phyloP scores from a whole-genome alignment of 2,888 invertebrate species.

The Macrosoma leucophasiata region DNA sequence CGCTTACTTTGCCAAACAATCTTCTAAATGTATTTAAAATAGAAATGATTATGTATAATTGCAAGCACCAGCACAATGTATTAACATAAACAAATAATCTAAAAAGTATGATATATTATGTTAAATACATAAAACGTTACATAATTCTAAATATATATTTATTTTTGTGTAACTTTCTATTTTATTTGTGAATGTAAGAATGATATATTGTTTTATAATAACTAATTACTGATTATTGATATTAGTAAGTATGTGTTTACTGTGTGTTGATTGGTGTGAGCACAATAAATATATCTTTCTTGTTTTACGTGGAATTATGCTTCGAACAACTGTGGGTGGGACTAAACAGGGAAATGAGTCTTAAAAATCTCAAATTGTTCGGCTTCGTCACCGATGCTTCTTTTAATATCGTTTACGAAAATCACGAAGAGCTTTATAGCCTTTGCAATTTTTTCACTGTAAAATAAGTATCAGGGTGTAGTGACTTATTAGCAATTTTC shows the following conservation, averaged over 20 bases:
- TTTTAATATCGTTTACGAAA: no score
- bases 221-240: slow-evolving; percentile 34
- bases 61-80: slow-evolving; percentile 66
- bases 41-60: slow-evolving; percentile 41
- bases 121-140: slow-evolving; percentile 32
- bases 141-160: slow-evolving; percentile 40
- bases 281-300: slow-evolving; percentile 46
- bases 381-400: no score
- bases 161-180: slow-evolving; percentile 44
- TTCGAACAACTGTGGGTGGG: slow-evolving; percentile 55
- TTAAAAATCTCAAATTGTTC: no score
- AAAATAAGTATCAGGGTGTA: no score
- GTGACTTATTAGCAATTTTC: no score
- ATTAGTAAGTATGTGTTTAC: slow-evolving; percentile 50
- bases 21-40: slow-evolving; percentile 46
- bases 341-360: slow-evolving; percentile 58
- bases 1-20: slow-evolving; percentile 62
- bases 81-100: slow-evolving; percentile 41
- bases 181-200: slow-evolving; percentile 46
- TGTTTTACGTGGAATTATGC: slow-evolving; percentile 46
- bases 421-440: no score
- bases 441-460: no score
- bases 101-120: slow-evolving; percentile 33
- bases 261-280: slow-evolving; percentile 60
- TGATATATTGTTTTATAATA: slow-evolving; percentile 48